These are phyloP conservation scores for Mastigias papua DNA, from an alignment of 30 jellyfish, hydroid and myxozoan species.

Conservation along the genomic window DNA sequence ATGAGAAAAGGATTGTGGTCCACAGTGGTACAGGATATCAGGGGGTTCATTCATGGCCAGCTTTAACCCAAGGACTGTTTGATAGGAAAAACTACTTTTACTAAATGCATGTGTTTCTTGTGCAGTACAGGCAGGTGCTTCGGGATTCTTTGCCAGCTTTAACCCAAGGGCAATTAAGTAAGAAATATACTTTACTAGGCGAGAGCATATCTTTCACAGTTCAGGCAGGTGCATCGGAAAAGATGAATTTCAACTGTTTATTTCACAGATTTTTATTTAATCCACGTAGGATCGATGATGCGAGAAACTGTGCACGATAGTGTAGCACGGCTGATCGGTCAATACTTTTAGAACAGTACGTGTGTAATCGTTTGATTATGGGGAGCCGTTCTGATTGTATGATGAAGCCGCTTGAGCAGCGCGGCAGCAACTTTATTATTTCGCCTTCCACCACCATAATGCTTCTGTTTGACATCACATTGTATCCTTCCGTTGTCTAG, in stretches of 20 bases:
- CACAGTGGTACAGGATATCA: too few species aligned
- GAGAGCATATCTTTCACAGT: background rate
- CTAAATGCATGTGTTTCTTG: too few species aligned
- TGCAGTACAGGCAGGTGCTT: too few species aligned
- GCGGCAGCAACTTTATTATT: conserved; percentile 12
- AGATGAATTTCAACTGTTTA: too few species aligned
- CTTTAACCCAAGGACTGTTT: too few species aligned
- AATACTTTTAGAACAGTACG: background rate
- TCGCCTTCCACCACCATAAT: conserved; percentile 4
- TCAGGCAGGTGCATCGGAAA: background rate
- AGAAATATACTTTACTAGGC: background rate
- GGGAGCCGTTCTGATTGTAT: conserved; percentile 34
- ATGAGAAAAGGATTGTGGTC: too few species aligned
- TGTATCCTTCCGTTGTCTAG: conserved; percentile 55
- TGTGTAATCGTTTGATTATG: conserved; percentile 24
- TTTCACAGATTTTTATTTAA: background rate
- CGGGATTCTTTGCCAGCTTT: too few species aligned
- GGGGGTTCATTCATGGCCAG: too few species aligned
- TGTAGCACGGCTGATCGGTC: background rate
- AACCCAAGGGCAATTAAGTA: background rate
- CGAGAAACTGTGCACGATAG: conserved; percentile 8
- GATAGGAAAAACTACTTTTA: too few species aligned
- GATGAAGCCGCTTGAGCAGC: conserved; percentile 42
- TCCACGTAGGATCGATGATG: conserved; percentile 13
- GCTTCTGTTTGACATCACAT: conserved; percentile 24